Evolutionary conservation across 2,113 vertebrate genomes (phyloP), one percentile per base, ranked within the genome.

Genomic region (Dascyllus trimaculatus): DNA sequence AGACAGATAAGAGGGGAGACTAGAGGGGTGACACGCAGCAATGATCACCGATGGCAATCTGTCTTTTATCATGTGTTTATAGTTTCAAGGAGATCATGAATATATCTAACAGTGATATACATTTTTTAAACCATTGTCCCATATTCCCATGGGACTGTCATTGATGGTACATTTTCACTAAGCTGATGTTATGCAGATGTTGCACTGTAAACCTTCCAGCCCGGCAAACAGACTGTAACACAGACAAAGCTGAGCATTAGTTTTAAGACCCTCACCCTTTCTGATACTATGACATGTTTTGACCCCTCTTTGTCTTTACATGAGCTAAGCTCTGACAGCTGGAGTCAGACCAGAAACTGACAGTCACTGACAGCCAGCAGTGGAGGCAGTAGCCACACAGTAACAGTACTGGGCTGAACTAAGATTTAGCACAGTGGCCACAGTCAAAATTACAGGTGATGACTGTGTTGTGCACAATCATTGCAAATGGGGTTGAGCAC

Each of bases 261-360:
- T n/a, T 60, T 40, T 48, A 66, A 62, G 21, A 54, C 22, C 43
- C 66, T 59, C 46, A 56, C 65, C 71, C 53, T 45, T 24, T 35
- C 70, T 53, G 60, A 49, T 13, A 40, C 18, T 7, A 1, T 21
- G 29, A 61, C 66, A 40, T 58, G 60, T 64, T 57, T 32, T 48
- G 22, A 60, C 58, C 54, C n/a, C n/a, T 10, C 17, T 58, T 54
- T 59, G 59, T 71, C 35, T 52, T 15, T 32, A 46, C 21, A 40
- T 11, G 40, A 84, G 66, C 29, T 67, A 29, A 46, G 65, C 49
- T 49, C 65, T 63, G 57, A 72, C 70, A 81, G 77, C 60, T 71
- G 56, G 32, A 79, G 38, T 35, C 66, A 19, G 19, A 69, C 26
- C 52, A 70, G 22, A 7, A 45, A 25, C 73, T 40, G 51, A 14